Base-by-base conservation (phyloP, 1,140 invertebrate species). In the Antheraea mylitta region DNA sequence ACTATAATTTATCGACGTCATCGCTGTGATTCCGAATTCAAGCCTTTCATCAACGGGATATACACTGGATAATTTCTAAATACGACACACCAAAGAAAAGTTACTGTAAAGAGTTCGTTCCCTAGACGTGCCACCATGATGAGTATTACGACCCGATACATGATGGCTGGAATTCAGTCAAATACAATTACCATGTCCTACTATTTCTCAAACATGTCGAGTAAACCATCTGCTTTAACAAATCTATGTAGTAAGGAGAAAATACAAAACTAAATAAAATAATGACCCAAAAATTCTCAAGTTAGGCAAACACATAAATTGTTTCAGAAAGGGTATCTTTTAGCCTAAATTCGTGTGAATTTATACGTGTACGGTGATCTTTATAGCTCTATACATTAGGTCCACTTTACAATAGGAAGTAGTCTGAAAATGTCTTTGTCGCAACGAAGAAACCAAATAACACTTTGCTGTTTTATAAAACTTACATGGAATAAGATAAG, bases 221-320 rank as follows among this genome's bases (percentile, higher is more conserved):
- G 5, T 53, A 1, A 16, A 13, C 45, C 45, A 53, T 53, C 45
- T 53, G 45, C 2, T 13, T 53, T 13, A 9, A 53, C 45, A 11
- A 53, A 13, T 16, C 45, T 53, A 53, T 53, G 11, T 53, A 16
- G 11, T 30, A 30, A 53, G 13, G 16, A 53, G 16, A 16, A 53
- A 22, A 30, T 30, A 30, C 18, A 30, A 61, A 61, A 73, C 69
- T 72, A 72, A 77, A 77, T 81, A 81, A 83, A 81, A 83, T 81
- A 83, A 83, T 82, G 82, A 77, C 77, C 82, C 78, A 69, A 82
- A 81, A 87, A 84, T 74, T 82, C 78, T 71, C 70, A 79, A 83
- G 74, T 83, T 81, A 80, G 77, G 80, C 82, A 87, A 89, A 87
- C 83, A 86, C 81, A 86, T 87, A 89, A 89, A 89, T 89, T 89